These are phyloP conservation scores for Hydra vulgaris DNA, from an alignment of 30 jellyfish, hydroid and myxozoan species.

Conservation along the genomic window DNA sequence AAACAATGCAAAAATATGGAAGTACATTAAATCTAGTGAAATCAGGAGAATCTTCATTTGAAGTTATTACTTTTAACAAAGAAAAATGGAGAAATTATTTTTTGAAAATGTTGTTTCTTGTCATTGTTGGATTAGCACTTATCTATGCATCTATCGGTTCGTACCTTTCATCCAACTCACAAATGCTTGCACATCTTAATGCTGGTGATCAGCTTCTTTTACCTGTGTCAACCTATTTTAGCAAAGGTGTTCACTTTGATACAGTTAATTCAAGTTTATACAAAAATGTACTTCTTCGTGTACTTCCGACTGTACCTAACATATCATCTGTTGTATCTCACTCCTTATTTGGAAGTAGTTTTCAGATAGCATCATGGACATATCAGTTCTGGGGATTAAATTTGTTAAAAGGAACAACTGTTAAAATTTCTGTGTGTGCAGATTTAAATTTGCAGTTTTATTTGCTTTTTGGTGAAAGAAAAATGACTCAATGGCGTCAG, in stretches of 20 bases:
- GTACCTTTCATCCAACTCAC: slow-evolving; percentile 9
- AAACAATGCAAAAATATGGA: neutral
- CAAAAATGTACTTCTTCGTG: neutral
- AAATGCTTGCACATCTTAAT: neutral
- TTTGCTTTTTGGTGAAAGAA: slow-evolving; percentile 46
- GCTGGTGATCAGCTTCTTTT: slow-evolving; percentile 27
- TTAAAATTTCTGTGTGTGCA: slow-evolving; percentile 56
- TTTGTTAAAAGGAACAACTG: slow-evolving; percentile 49
- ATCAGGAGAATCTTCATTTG: neutral
- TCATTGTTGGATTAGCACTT: slow-evolving; percentile 22
- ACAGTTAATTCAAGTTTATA: neutral
- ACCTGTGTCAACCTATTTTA: slow-evolving; percentile 29
- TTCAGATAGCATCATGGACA: slow-evolving; percentile 77
- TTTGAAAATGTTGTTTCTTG: neutral
- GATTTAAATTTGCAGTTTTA: slow-evolving; percentile 68
- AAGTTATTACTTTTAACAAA: neutral
- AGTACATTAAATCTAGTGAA: neutral
- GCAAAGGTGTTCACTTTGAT: neutral
- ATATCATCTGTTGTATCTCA: neutral
- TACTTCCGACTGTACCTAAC: slow-evolving; percentile 13
- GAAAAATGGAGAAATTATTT: neutral
- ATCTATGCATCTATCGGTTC: neutral
- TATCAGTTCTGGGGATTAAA: slow-evolving; percentile 59
- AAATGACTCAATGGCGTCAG: slow-evolving; percentile 53
- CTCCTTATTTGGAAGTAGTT: slow-evolving; percentile 14